Evolutionary conservation across 53 echinoderm and acorn worm species (phyloP), one percentile per base, ranked within the genome.

Genomic region (Apostichopus leukothele): DNA sequence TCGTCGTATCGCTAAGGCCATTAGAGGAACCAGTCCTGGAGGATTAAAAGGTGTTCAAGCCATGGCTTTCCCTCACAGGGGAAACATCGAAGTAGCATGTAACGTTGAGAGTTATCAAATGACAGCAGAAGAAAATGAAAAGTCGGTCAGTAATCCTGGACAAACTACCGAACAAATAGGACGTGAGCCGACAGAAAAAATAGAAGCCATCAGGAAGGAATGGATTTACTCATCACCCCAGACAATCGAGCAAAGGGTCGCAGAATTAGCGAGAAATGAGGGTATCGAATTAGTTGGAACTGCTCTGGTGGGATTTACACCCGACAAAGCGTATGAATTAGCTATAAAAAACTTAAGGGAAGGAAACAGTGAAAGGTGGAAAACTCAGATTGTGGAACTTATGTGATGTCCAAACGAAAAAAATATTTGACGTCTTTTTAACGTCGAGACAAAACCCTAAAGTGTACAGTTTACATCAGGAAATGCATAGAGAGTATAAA

Each of bases 51-150:
- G 97, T 8, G 91, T 97, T 6, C 95, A 93, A 67, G 91, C 94
- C 61, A 97, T 97, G 97, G 97, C 97, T 9, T 97, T 97, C 55
- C 89, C 91, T 19, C 97, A 97, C 78, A 83, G 90, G 39, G 93
- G 95, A 9, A 92, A 89, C 51, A 89, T 97, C 50, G 97, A 97
- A 87, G 92, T 97, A 9, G 97, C 97, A 14, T 96, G 96, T 86
- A 96, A 96, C 75, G 95, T 96, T 11, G 96, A 95, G 83, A 89
- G 92, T 81, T 67, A 11, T 26, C 39, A 39, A 39, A n/a, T 12
- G 7, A 22, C 50, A 60, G 8, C 13, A 5, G 11, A 7, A 52
- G 86, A 71, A 12, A 14, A 39, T 9, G 67, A 78, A 7, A 75
- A 6, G 1, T 51, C 51, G 14, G 83, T 20, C 84, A 67, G 26